Evolutionary conservation across 64 coral and sea anemone genomes (phyloP), one percentile per base, ranked within the genome.

Genomic region (Montipora capricornis): DNA sequence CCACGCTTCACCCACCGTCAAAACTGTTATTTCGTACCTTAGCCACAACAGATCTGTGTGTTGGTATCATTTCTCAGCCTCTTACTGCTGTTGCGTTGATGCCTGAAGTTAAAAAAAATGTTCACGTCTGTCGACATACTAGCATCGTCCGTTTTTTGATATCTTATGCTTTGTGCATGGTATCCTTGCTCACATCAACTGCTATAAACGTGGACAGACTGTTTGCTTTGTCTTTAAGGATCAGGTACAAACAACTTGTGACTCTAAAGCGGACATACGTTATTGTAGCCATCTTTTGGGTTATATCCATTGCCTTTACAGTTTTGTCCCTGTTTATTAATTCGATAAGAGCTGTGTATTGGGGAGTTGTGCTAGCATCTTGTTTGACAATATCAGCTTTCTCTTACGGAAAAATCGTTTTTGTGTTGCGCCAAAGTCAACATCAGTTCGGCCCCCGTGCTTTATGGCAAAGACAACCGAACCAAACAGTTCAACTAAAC

Each of bases 131-230:
- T 47, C 22, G 26, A 14, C 45, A 76, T 68, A 14, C 58, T 46
- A 17, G 6, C 11, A 7, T 17, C 6, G 14, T 6, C 3, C 11
- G 29, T n/a, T 12, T 67, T 19, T 2, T 67, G 17, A 13, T 13
- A 84, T 15, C 22, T 14, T 76, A 46, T 44, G 62, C 68, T 68
- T 47, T 84, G 26, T 46, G 12, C 68, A 20, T 5, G 16, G 58
- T 84, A 13, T 84, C 81, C 19, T 5, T 68, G 24, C 26, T 84
- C 0, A 84, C 81, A 12, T 47, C 16, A 29, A 68, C 81, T 1
- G 60, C 59, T 5, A 48, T 84, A 47, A 68, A 59, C 44, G 81
- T 84, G 14, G 81, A 84, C 60, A 67, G 81, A 84, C 37, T 84
- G 46, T 24, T 84, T 20, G 81, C 37, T 14, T 29, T 84, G 59